Evolutionary conservation across 2,888 invertebrate genomes (phyloP).

Genomic region (Anodontia alba): DNA sequence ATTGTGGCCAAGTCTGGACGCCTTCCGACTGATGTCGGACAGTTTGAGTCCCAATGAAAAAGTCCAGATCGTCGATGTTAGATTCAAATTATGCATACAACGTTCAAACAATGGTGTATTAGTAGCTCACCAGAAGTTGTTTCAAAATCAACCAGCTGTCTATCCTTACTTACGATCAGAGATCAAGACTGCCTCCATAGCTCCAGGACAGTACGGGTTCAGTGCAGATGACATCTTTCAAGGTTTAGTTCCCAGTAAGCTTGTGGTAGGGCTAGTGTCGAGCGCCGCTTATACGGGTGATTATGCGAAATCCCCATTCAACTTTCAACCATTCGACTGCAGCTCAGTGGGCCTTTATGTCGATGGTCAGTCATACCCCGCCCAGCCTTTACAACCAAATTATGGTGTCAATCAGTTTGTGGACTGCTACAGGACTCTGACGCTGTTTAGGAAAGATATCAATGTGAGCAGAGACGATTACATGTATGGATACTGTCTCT

Average conservation of each 20-base stretch:
- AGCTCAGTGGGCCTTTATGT: conserved; percentile 38
- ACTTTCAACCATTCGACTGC: conserved; percentile 42
- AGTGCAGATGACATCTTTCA: conserved; percentile 38
- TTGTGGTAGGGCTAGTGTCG: conserved; percentile 27
- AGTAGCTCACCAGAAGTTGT: conserved; percentile 39
- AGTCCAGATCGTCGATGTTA: conserved; percentile 46
- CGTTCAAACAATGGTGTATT: conserved; percentile 28
- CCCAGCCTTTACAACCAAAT: conserved; percentile 40
- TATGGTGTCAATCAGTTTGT: conserved; percentile 15
- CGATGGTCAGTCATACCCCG: conserved; percentile 30
- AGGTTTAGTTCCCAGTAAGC: conserved; percentile 31
- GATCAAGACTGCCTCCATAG: conserved; percentile 45
- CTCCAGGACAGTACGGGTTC: conserved; percentile 40
- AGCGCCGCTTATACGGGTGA: conserved; percentile 24
- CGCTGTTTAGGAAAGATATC: conserved; percentile 6
- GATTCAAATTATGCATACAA: conserved; percentile 51
- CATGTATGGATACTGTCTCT: conserved; percentile 26
- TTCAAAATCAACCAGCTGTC: conserved; percentile 33
- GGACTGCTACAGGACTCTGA: conserved; percentile 36
- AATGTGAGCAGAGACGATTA: conserved; percentile 24
- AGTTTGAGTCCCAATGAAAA: not conserved
- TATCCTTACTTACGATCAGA: conserved; percentile 44
- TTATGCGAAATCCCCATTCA: conserved; percentile 34
- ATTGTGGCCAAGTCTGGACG: conserved; percentile 31
- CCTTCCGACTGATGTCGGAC: conserved; percentile 46